Conservation (phyloP, 2,113 vertebrate genomes). For the Maccullochella peelii region DNA sequence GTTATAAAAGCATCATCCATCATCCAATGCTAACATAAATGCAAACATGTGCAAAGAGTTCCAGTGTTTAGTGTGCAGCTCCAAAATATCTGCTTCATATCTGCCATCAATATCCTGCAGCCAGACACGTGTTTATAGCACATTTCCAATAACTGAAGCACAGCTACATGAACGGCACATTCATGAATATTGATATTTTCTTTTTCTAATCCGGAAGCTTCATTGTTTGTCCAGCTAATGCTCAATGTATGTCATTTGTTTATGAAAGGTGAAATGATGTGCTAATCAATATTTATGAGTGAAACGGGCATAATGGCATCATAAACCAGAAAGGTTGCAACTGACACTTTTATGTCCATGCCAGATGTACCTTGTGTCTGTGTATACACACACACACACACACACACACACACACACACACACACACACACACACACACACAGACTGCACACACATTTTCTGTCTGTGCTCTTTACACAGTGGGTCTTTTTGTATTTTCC, state of each 20-base stretch:
- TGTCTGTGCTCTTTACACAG: conserved; percentile 58
- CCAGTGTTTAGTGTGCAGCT: conserved; percentile 2
- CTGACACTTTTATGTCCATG: conserved; percentile 51
- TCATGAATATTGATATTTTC: conserved; percentile 43
- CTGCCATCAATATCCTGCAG: conserved; percentile 1
- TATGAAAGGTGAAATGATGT: conserved; percentile 40
- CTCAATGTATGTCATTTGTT: conserved; percentile 35
- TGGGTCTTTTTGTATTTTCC: conserved; percentile 69
- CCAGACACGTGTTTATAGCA: background rate
- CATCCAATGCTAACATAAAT: background rate
- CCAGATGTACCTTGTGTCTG: conserved; percentile 41
- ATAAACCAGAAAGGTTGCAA: conserved; percentile 27
- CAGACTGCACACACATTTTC: background rate
- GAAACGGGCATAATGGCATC: conserved; percentile 11
- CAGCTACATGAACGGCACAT: background rate
- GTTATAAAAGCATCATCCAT: background rate
- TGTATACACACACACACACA: background rate
- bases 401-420: background rate
- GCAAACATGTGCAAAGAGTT: background rate
- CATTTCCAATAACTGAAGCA: background rate
- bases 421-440: background rate
- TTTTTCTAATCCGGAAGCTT: background rate
- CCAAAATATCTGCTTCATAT: background rate
- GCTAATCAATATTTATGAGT: conserved; percentile 50
- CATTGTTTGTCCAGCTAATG: conserved; percentile 12